Evolutionary conservation across 2,888 invertebrate genomes (phyloP).

Genomic region (Stramonita haemastoma): DNA sequence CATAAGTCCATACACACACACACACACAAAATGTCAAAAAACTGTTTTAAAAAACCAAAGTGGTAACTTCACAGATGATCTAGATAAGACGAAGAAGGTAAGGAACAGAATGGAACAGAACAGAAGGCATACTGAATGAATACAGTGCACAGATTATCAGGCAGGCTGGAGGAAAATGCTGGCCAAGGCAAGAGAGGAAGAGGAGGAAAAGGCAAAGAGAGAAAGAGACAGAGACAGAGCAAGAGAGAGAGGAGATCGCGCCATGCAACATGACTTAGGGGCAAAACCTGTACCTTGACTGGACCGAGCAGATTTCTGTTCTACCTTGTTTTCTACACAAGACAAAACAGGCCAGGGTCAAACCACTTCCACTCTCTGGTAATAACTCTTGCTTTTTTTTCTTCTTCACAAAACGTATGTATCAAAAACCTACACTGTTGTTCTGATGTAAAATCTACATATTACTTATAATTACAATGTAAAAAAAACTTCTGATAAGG

Average conservation of each 20-base stretch:
- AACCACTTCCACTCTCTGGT: too few relatives aligned
- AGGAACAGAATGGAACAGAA: background rate
- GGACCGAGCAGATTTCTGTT: constrained; percentile 29
- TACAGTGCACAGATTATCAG: background rate
- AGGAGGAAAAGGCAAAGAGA: background rate
- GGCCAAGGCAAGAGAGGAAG: background rate
- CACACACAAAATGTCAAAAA: too few relatives aligned
- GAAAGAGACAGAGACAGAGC: background rate
- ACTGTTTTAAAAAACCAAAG: background rate
- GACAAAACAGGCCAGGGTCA: background rate
- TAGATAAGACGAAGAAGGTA: background rate
- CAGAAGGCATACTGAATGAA: background rate
- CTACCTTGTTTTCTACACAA: constrained; percentile 12
- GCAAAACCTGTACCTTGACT: constrained; percentile 33
- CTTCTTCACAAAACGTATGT: too few relatives aligned
- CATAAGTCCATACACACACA: too few relatives aligned
- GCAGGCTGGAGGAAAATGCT: background rate
- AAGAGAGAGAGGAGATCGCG: background rate
- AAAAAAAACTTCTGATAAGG: too few relatives aligned
- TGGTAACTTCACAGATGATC: background rate
- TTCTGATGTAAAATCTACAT: too few relatives aligned
- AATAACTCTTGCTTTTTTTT: too few relatives aligned
- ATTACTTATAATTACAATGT: too few relatives aligned
- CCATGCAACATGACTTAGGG: constrained; percentile 10
- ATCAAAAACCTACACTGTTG: too few relatives aligned